phyloP scores from a whole-genome alignment of 1,140 invertebrate genomes.

The Eriocheir sinensis region DNA sequence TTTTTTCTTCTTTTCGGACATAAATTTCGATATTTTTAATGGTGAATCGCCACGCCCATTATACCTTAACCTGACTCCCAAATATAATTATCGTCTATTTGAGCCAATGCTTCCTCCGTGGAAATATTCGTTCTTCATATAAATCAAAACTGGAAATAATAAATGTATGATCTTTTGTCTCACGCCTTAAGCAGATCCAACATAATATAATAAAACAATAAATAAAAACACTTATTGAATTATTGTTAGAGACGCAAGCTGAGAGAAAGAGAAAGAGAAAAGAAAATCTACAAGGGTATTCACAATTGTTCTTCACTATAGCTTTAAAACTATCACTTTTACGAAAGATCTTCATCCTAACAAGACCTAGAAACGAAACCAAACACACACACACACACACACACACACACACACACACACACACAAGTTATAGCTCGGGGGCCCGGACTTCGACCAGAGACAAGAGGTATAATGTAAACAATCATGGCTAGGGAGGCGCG shows the following conservation, averaged over 20 bases:
- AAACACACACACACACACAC: constrained; percentile 45
- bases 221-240: not conserved
- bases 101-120: not conserved
- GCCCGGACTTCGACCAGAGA: constrained; percentile 24
- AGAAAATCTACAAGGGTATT: not conserved
- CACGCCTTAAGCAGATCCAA: not conserved
- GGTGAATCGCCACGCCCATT: not conserved
- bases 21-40: constrained; percentile 55
- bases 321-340: not conserved
- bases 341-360: no score
- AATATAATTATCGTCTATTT: constrained; percentile 27
- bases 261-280: not conserved
- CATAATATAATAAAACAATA: constrained; percentile 19
- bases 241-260: not conserved
- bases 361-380: not conserved
- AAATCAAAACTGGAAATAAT: not conserved
- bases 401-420: constrained; percentile 34
- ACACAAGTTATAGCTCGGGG: not conserved
- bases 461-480: constrained; percentile 7
- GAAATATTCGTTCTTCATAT: constrained; percentile 2
- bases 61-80: not conserved
- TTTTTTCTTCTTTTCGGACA: constrained; percentile 40
- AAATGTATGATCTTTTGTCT: not conserved
- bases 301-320: not conserved
- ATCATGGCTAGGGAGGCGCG: not conserved